Base-by-base conservation (phyloP, 2,113 vertebrate genomes). In the Hippocampus abdominalis region DNA sequence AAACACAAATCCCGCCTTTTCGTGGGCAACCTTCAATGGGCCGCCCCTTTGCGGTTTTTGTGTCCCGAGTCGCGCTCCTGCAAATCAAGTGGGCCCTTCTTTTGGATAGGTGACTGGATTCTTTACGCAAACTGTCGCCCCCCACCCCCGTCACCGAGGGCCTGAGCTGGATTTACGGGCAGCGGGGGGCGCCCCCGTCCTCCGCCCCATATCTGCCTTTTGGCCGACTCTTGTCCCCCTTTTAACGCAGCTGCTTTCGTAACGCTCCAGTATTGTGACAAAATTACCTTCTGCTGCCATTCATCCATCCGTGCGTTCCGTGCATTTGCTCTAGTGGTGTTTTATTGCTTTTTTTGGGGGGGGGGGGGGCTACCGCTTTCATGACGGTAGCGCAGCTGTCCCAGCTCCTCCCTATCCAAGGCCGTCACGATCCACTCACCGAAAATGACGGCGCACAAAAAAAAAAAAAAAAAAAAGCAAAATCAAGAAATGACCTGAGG, bases 1-100 rank as follows among this genome's bases (percentile, higher is more conserved):
- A 88, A 91, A 92, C 88, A 89, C 86, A 88, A 91, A 87, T 89
- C 87, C 81, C 2, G 79, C 76, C 89, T 84, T 90, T 87, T 91
- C 89, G 89, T 59, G 74, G 70, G 66, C 74, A 40, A 81, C 80
- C 84, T 89, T 91, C 86, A 91, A 51, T 76, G 86, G 81, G 84
- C 85, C 82, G 64, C 84, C 82, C 83, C 78, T 86, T 89, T 81
- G 88, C 5, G 29, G 4, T 90, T 87, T 87, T 89, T 79, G 85
- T 84, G 87, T 89, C 84, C 77, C 80, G 86, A 87, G 76, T 75
- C 86, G 76, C 80, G 1, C 82, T 79, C 64, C 67, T 9, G 82
- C 74, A 75, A 80, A 91, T 89, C 90, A 90, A 91, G 90, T 85
- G 76, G 79, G 85, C 87, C 83, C 80, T 90, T 91, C 88, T 89